Conservation (phyloP, 2,797 vertebrate species). For the Emys orbicularis region DNA sequence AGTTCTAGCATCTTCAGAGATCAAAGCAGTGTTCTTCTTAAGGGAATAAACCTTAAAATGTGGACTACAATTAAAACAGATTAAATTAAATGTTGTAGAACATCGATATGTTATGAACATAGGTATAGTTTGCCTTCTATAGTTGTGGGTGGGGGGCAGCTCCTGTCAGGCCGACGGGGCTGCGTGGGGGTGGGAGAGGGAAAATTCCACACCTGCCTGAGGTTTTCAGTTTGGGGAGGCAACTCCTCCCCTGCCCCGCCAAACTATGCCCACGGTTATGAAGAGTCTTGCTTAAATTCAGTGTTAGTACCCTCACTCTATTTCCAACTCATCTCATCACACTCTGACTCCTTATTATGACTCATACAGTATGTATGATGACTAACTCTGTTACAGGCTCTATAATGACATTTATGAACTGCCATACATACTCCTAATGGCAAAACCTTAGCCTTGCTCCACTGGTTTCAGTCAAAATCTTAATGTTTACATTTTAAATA, state of each 20-base stretch:
- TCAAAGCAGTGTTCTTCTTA: background rate
- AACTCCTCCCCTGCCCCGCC: no score
- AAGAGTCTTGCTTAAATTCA: background rate
- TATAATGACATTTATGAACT: background rate
- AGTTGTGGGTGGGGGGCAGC: no score
- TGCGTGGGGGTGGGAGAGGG: no score
- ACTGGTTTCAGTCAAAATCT: constrained; percentile 7
- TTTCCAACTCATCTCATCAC: background rate
- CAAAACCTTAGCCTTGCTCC: background rate
- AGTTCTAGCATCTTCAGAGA: background rate
- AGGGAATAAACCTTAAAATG: background rate
- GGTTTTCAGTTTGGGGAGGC: no score
- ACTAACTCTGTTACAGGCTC: background rate
- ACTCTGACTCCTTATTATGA: background rate
- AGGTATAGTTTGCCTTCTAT: no score
- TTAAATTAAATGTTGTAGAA: background rate
- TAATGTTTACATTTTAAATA: background rate
- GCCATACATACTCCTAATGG: background rate
- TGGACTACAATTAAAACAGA: background rate
- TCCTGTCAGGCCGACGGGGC: no score
- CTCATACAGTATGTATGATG: background rate
- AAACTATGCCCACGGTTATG: no score
- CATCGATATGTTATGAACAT: background rate
- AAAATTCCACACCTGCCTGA: no score
- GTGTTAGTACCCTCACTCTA: background rate